Base-by-base conservation (phyloP, 2,888 invertebrate species). In the Orchesellides sinensis region DNA sequence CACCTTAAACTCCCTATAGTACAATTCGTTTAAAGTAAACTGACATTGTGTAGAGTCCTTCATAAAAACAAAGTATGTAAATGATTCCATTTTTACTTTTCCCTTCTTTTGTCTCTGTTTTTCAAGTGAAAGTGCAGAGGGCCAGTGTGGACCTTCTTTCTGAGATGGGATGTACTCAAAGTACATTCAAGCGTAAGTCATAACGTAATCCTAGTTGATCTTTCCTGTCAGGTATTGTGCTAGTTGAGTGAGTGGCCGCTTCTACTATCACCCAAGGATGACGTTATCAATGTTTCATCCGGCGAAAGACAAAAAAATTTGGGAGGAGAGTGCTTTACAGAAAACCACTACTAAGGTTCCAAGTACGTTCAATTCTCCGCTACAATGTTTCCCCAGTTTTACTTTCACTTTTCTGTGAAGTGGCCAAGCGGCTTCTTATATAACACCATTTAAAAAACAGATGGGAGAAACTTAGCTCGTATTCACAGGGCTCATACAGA, bases 241-340 rank as follows among this genome's bases (percentile, higher is more conserved):
- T n/a, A 12, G 8, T 29, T 59, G 25, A 21, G 12, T 25, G 25
- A 54, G 17, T 54, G 54, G 23, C 25, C 54, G 54, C 23, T 14
- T 21, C 10, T 54, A 73, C 61, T 47, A 63, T 27, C 47, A 66
- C 56, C 25, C 27, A 59, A 59, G 40, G 59, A 70, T 69, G 61
- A 70, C 40, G 61, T 78, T 61, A 70, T 78, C 61, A 70, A 77
- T 69, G 77, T 69, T 77, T 77, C 59, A 69, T 77, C 61, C 77
- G 23, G 49, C 8, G 54, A 12, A 2, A 32, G 29, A 5, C 1
- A 17, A 49, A 49, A 21, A n/a, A n/a, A 47, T n/a, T n/a, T n/a
- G 17, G n/a, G 49, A 17, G 19, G 21, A 49, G 8, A 49, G 49
- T 19, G 17, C 49, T 49, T 21, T 49, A n/a, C 19, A 1, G 49